Base-by-base conservation (phyloP, 1,140 invertebrate genomes). In the Pogonus chalceus region DNA sequence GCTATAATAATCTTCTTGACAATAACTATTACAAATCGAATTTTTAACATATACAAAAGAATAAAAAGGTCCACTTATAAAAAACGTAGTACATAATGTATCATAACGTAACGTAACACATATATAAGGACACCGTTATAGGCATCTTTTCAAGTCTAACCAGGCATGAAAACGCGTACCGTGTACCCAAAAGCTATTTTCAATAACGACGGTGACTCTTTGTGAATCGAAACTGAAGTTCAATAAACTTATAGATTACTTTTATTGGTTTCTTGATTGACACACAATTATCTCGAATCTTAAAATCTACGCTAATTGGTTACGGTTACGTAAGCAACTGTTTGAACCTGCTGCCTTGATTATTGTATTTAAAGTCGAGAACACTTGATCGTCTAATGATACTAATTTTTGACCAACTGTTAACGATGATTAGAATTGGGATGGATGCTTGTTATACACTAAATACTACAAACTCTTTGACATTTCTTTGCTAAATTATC, bases 301-400 rank as follows among this genome's bases (percentile, higher is more conserved):
- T 43, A 43, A 43, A 43, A 43, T 43, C 37, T 43, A 43, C 37
- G 18, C 37, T 43, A 43, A 43, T 43, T 43, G 37, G 37, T 43
- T 43, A 16, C 18, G 37, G 37, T 43, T 43, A 43, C 37, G 37
- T 9, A 43, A 43, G n/a, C n/a, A n/a, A n/a, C n/a, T n/a, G n/a
- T n/a, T n/a, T n/a, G n/a, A n/a, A n/a, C n/a, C n/a, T n/a, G n/a
- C n/a, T n/a, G n/a, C n/a, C n/a, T n/a, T n/a, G n/a, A n/a, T n/a
- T n/a, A n/a, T n/a, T n/a, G n/a, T n/a, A n/a, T n/a, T n/a, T n/a
- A n/a, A n/a, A n/a, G n/a, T n/a, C n/a, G n/a, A n/a, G n/a, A n/a
- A n/a, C n/a, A n/a, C n/a, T n/a, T n/a, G n/a, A n/a, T n/a, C n/a
- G n/a, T n/a, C n/a, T n/a, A n/a, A n/a, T n/a, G n/a, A n/a, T n/a